Evolutionary conservation across 2,113 vertebrate genomes (phyloP).

Genomic region (Xenopus laevis): DNA sequence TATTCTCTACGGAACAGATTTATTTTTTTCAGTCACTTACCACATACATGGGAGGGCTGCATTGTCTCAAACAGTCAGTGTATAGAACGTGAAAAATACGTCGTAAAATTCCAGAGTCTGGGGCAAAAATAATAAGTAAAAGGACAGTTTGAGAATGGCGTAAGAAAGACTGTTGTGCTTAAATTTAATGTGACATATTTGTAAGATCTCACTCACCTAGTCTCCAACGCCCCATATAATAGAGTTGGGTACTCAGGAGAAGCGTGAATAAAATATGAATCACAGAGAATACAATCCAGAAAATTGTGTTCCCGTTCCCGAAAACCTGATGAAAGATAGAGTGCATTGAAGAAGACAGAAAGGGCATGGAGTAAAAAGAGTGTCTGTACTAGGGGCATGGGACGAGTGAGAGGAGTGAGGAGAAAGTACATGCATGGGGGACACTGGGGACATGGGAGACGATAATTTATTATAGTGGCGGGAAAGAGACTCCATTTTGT

Average conservation of each 20-base stretch:
- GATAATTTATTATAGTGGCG: too few relatives aligned
- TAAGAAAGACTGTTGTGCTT: neutral
- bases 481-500: too few relatives aligned
- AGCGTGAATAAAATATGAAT: conserved; percentile 90
- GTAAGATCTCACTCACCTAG: conserved; percentile 62
- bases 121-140: conserved; percentile 45
- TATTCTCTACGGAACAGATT: too few relatives aligned
- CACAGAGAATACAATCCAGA: conserved; percentile 91
- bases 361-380: too few relatives aligned
- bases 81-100: conserved; percentile 83
- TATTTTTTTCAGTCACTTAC: conserved; percentile 65
- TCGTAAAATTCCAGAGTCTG: conserved; percentile 79
- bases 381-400: too few relatives aligned
- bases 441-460: too few relatives aligned
- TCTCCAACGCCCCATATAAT: conserved; percentile 97
- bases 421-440: too few relatives aligned
- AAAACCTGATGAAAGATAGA: conserved; percentile 72
- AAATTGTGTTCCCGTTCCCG: conserved; percentile 82
- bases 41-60: conserved; percentile 93
- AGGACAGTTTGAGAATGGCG: neutral
- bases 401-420: too few relatives aligned
- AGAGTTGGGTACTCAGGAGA: conserved; percentile 93
- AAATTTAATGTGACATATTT: neutral
- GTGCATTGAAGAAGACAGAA: neutral
- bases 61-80: conserved; percentile 90